Conservation (phyloP, 1,140 invertebrate species). For the Papilio dardanus region DNA sequence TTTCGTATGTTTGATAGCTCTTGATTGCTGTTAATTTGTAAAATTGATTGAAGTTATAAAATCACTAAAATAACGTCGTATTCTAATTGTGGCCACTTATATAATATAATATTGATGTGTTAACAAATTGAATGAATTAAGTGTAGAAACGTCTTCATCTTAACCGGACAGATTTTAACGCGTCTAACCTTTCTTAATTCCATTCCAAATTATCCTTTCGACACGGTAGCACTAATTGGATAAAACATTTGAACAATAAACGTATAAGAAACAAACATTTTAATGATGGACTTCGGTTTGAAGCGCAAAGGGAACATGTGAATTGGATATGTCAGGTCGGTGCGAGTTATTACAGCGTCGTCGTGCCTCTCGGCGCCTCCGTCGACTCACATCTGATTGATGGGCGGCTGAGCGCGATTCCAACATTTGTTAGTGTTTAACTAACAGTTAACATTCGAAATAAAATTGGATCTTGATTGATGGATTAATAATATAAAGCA, state of each 20-base stretch:
- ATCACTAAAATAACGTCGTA: not conserved
- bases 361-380: constrained; percentile 44
- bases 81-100: constrained; percentile 41
- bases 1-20: not conserved
- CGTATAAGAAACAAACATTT: constrained; percentile 79
- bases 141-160: constrained; percentile 41
- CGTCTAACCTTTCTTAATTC: constrained; percentile 75
- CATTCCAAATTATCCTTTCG: constrained; percentile 81
- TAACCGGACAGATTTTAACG: constrained; percentile 67
- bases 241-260: constrained; percentile 76
- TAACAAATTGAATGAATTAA: constrained; percentile 13
- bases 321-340: constrained; percentile 75
- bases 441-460: constrained; percentile 76
- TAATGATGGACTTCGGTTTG: constrained; percentile 73
- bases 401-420: constrained; percentile 59
- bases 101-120: constrained; percentile 37
- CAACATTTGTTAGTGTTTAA: constrained; percentile 76
- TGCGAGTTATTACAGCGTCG: constrained; percentile 65
- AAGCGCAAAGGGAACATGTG: constrained; percentile 80
- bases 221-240: constrained; percentile 82
- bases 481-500: constrained; percentile 79
- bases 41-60: not conserved
- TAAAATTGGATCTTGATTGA: constrained; percentile 79
- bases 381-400: constrained; percentile 71
- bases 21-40: not conserved